Conservation (phyloP, 2,797 vertebrate species). For the Catostomus latipinnis region DNA sequence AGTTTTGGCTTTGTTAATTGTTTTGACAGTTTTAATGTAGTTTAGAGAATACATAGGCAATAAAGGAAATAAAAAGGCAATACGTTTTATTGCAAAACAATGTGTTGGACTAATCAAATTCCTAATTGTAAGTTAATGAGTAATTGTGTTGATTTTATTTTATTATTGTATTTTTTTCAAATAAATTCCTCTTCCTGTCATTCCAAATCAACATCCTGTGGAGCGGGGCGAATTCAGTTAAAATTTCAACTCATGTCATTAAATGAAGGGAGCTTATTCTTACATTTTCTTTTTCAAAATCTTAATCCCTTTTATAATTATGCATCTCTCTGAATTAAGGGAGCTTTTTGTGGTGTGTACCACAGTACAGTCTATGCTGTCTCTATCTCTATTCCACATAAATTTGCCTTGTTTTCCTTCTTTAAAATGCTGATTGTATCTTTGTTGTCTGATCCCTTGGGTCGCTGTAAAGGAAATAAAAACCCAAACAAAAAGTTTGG, state of each 20-base stretch:
- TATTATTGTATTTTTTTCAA: neutral
- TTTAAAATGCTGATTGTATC: neutral
- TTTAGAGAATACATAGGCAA: neutral
- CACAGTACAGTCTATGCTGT: neutral
- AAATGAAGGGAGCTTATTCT: neutral
- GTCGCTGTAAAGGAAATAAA: constrained; percentile 20
- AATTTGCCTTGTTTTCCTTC: neutral
- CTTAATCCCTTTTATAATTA: constrained; percentile 4
- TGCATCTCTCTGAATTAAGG: neutral
- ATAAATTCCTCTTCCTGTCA: neutral
- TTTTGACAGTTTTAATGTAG: too few relatives aligned
- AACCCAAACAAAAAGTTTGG: constrained; percentile 37
- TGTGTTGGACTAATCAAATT: neutral
- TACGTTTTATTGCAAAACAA: too few relatives aligned
- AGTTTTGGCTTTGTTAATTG: too few relatives aligned
- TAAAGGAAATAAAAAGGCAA: neutral
- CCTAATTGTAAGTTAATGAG: too few relatives aligned
- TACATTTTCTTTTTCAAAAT: neutral
- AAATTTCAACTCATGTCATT: neutral
- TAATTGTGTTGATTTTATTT: neutral
- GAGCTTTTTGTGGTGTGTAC: neutral
- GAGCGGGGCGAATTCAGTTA: neutral
- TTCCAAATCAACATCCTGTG: neutral
- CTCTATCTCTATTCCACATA: neutral
- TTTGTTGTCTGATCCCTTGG: neutral